Conservation (phyloP, 1,140 invertebrate species). For the Tenebrio molitor region DNA sequence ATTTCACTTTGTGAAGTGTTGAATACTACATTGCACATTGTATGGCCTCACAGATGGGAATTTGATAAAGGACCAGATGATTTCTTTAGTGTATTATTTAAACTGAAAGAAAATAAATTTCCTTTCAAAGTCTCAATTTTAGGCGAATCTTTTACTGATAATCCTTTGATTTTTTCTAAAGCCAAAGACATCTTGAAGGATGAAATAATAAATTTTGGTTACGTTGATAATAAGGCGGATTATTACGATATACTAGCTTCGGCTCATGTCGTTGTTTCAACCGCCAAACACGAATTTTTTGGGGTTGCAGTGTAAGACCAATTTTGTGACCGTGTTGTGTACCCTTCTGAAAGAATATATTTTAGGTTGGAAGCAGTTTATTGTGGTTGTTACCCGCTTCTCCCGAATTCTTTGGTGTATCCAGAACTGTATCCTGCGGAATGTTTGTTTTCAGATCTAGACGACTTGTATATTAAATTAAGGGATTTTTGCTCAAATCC, state of each 20-base stretch:
- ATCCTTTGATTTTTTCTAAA: slow-evolving; percentile 71
- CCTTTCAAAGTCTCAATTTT: slow-evolving; percentile 76
- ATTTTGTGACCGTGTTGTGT: slow-evolving; percentile 32
- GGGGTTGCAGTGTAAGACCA: slow-evolving; percentile 78
- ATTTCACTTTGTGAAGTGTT: too few relatives aligned
- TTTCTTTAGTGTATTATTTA: slow-evolving; percentile 73
- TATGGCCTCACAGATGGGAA: slow-evolving; percentile 88
- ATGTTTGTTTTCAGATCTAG: slow-evolving; percentile 73
- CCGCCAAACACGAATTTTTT: slow-evolving; percentile 84
- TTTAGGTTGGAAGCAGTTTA: slow-evolving; percentile 77
- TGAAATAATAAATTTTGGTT: slow-evolving; percentile 76
- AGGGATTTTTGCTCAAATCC: slow-evolving; percentile 68
- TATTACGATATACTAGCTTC: slow-evolving; percentile 72
- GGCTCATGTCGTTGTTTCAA: slow-evolving; percentile 78
- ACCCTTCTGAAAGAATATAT: slow-evolving; percentile 50
- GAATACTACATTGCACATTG: slow-evolving; percentile 70
- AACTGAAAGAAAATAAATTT: slow-evolving; percentile 70
- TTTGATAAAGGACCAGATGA: slow-evolving; percentile 82
- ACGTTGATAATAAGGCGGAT: slow-evolving; percentile 69
- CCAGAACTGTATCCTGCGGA: slow-evolving; percentile 79
- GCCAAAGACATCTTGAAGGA: slow-evolving; percentile 68
- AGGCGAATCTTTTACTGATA: slow-evolving; percentile 72
- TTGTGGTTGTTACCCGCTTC: slow-evolving; percentile 78
- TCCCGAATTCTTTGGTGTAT: slow-evolving; percentile 79
- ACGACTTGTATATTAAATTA: slow-evolving; percentile 71